A percentile compares a stretch with the other conserved stretches of the same genome.
These are phyloP conservation scores for Brevimyrus niger DNA, from an alignment of 2,113 vertebrate genomes.

Conservation along the genomic window DNA sequence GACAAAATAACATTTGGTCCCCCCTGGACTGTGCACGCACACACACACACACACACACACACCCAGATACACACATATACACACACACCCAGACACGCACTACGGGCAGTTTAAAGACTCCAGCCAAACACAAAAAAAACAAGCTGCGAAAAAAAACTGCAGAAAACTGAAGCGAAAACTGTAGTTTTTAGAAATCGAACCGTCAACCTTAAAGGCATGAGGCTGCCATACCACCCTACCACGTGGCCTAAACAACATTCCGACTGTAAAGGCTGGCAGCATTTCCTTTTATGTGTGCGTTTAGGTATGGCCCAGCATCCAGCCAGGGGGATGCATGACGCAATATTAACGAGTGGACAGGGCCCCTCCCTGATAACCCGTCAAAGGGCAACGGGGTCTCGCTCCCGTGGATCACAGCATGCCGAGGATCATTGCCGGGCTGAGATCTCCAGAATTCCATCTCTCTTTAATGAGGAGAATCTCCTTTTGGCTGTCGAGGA, in stretches of 20 bases:
- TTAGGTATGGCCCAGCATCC: background rate
- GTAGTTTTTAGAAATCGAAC: background rate
- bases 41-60: background rate
- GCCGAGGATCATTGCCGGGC: background rate
- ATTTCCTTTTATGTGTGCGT: background rate
- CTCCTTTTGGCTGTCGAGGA: background rate
- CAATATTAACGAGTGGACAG: background rate
- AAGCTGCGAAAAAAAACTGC: no score
- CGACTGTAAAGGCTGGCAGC: background rate
- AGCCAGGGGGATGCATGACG: background rate
- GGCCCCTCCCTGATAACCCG: background rate
- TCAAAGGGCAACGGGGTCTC: background rate
- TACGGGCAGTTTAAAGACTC: background rate
- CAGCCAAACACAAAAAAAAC: background rate
- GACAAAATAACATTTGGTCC: no score
- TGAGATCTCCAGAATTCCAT: background rate
- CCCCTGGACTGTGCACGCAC: background rate
- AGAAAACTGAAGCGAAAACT: background rate
- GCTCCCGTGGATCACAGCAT: background rate
- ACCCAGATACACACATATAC: background rate
- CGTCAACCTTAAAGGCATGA: background rate
- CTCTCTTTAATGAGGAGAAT: constrained; percentile 15
- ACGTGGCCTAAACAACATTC: background rate
- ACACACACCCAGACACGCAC: background rate
- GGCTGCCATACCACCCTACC: background rate